Evolutionary conservation across 2,888 invertebrate species (phyloP).

Genomic region (Keiferia lycopersicella): DNA sequence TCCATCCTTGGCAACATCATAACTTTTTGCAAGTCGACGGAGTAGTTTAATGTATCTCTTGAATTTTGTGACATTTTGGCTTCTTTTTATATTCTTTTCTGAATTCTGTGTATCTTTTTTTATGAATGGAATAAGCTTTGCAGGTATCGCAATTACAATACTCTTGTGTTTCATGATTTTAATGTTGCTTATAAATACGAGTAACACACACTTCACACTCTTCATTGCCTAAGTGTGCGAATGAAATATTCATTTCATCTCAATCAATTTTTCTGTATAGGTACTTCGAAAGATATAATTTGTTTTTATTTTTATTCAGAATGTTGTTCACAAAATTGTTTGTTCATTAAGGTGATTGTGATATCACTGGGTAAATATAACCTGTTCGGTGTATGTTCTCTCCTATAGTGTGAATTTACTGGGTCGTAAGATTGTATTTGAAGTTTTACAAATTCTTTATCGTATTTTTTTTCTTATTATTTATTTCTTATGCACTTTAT

Average conservation of each 20-base stretch:
- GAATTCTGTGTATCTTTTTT: conserved; percentile 25
- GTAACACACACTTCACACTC: conserved; percentile 30
- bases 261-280: conserved; percentile 27
- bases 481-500: background rate
- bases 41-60: background rate
- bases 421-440: conserved; percentile 24
- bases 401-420: conserved; percentile 24
- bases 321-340: conserved; percentile 20
- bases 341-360: conserved; percentile 22
- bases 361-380: conserved; percentile 23
- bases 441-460: conserved; percentile 22
- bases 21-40: conserved; percentile 34
- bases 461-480: conserved; percentile 15
- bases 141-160: conserved; percentile 13
- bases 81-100: background rate
- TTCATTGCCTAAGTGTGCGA: conserved; percentile 30
- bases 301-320: too few relatives aligned
- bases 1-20: conserved; percentile 36
- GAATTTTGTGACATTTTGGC: background rate
- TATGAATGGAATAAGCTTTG: conserved; percentile 20
- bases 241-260: conserved; percentile 30
- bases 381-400: conserved; percentile 25
- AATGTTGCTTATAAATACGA: conserved; percentile 21
- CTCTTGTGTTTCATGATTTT: conserved; percentile 14
- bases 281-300: conserved; percentile 23